Base-by-base conservation (phyloP, 2,797 vertebrate species). In the Notolepis coatsorum region DNA sequence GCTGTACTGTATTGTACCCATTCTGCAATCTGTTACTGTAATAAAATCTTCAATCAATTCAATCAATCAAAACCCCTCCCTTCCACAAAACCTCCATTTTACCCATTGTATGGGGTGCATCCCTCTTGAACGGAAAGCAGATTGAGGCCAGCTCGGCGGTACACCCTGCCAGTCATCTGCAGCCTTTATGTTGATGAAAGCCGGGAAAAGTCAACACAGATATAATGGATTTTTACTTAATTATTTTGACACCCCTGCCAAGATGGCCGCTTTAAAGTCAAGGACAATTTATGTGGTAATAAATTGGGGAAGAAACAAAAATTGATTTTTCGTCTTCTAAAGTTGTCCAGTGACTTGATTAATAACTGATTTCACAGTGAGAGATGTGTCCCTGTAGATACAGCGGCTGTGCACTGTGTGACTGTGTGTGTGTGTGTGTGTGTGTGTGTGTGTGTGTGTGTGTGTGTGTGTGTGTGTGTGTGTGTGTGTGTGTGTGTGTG, bases 291-390 rank as follows among this genome's bases (percentile, higher is more conserved):
- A 85, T 85, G 82, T 77, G 61, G 65, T 72, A 58, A 72, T 79
- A 84, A 84, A 88, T 90, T 86, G 85, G 76, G 71, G 77, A 80
- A 82, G 80, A 91, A 90, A 87, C 80, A 87, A 80, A 91, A 88
- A 93, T 90, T 78, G 86, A 91, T 90, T 91, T 71, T 81, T 77
- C 63, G 79, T 82, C 82, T 84, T 81, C 77, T 81, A 62, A 89
- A 87, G 75, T 91, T 90, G 75, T 89, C 81, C 66, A 54, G 70
- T 80, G 58, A 84, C 84, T 89, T 88, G 85, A 93, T 91, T 91
- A 92, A 93, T 91, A 92, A 89, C 87, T 63, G 88, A 89, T 87
- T 88, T 86, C 74, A 86, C 72, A 28, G 73, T 65, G 77, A 83
- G 72, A 84, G 85, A 84, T 70, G 77, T 68, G 77, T 88, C 77